These are phyloP conservation scores for Lysandra coridon DNA, from an alignment of 2,888 invertebrate species.

Conservation along the genomic window DNA sequence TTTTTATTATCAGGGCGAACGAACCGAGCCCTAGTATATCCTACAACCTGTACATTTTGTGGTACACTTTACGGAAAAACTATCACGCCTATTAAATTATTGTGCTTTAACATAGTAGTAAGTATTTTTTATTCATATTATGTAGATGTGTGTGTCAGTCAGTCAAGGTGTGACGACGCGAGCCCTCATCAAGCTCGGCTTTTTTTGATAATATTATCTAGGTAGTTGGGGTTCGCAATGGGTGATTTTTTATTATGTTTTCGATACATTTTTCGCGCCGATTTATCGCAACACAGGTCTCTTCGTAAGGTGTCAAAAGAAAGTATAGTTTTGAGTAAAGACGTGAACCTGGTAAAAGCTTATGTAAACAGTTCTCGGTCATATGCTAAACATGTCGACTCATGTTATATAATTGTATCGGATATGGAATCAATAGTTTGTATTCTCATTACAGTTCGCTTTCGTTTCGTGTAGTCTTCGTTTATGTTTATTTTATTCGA, in stretches of 20 bases:
- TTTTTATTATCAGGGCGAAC: no score
- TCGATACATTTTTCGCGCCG: not conserved
- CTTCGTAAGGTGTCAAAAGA: not conserved
- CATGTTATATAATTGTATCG: conserved; percentile 23
- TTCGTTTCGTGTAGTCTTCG: conserved; percentile 10
- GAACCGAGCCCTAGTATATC: no score
- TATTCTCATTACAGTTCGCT: conserved; percentile 24
- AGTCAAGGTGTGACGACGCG: no score
- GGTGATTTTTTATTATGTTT: not conserved
- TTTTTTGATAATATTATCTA: not conserved
- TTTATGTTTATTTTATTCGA: conserved; percentile 16
- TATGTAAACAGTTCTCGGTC: conserved; percentile 15
- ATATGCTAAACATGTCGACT: conserved; percentile 22
- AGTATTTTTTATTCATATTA: no score
- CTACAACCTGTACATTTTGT: no score
- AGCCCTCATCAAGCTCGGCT: no score
- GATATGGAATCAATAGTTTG: conserved; percentile 22
- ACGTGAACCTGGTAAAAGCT: conserved; percentile 15
- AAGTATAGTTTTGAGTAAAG: not conserved
- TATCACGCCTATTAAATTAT: no score
- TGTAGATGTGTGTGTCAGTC: no score
- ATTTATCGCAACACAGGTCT: not conserved
- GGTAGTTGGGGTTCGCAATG: not conserved
- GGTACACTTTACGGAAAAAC: no score
- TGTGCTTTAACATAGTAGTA: no score